Base-by-base conservation (phyloP, 2,888 invertebrate species). In the Apamea crenata region DNA sequence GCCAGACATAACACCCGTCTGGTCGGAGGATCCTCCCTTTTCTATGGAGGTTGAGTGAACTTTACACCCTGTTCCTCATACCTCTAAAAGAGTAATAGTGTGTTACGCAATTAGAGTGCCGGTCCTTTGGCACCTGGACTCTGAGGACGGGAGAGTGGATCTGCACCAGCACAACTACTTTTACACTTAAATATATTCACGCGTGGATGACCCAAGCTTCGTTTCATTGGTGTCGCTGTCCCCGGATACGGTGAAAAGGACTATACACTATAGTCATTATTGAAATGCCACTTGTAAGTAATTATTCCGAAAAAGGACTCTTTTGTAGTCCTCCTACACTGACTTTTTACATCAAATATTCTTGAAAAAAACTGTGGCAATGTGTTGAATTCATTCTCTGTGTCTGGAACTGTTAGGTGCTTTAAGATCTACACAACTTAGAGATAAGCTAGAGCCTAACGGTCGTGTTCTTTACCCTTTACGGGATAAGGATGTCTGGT, bases 401-500 rank as follows among this genome's bases (percentile, higher is more conserved):
- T 32, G 10, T 32, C 8, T 47, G 7, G 25, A 36, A 69, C n/a
- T 53, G 47, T 56, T n/a, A 77, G 14, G 2, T 59, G 21, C 47
- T 68, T 65, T n/a, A 56, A 82, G 40, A 50, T 32, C n/a, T 18
- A 29, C 66, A 44, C 36, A 47, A 16, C 16, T 29, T 21, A 25
- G 29, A 67, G 32, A 50, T 50, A 81, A 53, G 14, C 61, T 53
- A 12, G 32, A 66, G 36, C 6, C 3, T 78, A 82, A 78, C 77
- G 47, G 81, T 70, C 40, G 16, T 70, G 36, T 82, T 68, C 75
- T 65, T 72, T 53, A 66, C 65, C 72, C 70, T 77, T 74, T 63
- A 56, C 47, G 56, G 73, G 16, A 74, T 76, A 75, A 77, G 74
- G 63, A 78, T 82, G 67, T 80, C 40, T 66, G 69, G 61, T 61